Percentiles rank a stretch among this genome's conserved stretches.
These are phyloP conservation scores for Byasa hedistus DNA, from an alignment of 2,888 invertebrate genomes.

Conservation along the genomic window DNA sequence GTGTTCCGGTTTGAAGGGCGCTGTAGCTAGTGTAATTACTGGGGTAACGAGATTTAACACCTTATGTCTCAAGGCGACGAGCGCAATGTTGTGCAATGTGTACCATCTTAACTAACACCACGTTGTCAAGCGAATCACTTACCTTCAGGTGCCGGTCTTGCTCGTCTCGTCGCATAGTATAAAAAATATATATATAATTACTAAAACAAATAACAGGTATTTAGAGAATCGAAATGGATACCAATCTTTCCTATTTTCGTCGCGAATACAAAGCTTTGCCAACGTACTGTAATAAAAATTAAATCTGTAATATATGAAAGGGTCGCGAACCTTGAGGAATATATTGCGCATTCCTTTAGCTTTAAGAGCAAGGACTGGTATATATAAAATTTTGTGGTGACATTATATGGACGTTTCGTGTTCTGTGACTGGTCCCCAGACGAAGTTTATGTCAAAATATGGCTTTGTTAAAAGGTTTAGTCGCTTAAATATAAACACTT, in stretches of 20 bases:
- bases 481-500: background rate
- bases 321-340: slow-evolving; percentile 5
- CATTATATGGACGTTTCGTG: slow-evolving; percentile 4
- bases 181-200: no score
- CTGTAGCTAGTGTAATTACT: no score
- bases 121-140: no score
- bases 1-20: no score
- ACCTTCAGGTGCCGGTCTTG: no score
- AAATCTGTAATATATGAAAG: background rate
- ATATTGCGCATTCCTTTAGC: slow-evolving; percentile 4
- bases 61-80: no score
- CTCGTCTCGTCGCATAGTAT: no score
- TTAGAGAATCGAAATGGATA: background rate
- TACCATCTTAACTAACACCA: no score
- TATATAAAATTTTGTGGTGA: background rate
- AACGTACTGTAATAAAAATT: background rate
- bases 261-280: background rate
- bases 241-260: background rate
- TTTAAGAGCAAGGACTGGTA: slow-evolving; percentile 1
- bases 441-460: background rate
- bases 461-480: slow-evolving; percentile 8
- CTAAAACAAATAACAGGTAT: background rate
- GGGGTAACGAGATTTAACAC: no score
- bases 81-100: no score
- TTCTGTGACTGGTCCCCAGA: slow-evolving; percentile 2